These are phyloP conservation scores for Pterobdella sp. DNA, from an alignment of 2,888 invertebrate species.

Conservation along the genomic window DNA sequence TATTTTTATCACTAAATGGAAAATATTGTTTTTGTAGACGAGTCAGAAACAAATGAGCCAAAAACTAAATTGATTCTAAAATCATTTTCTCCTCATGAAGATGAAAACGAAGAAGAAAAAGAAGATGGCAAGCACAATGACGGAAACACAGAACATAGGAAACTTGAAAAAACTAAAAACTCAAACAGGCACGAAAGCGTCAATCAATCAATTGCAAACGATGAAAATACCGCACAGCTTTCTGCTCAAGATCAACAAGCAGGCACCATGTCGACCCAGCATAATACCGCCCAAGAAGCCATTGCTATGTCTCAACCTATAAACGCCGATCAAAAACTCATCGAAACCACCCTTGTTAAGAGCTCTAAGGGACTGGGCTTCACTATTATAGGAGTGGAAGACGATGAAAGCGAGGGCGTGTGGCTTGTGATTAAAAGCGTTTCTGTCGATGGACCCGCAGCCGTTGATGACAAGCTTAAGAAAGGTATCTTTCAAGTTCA, in stretches of 20 bases:
- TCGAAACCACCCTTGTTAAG: slow-evolving; percentile 77
- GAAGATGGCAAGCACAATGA: too few relatives aligned
- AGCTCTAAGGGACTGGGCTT: slow-evolving; percentile 87
- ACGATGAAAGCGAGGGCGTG: slow-evolving; percentile 65
- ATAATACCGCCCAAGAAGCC: not conserved
- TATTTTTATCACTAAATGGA: too few relatives aligned
- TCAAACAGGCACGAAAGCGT: not conserved
- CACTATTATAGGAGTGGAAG: slow-evolving; percentile 81
- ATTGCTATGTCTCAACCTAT: not conserved
- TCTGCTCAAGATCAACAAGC: too few relatives aligned
- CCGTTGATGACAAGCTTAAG: slow-evolving; percentile 78
- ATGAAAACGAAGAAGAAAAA: too few relatives aligned
- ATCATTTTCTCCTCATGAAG: too few relatives aligned
- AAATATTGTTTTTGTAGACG: too few relatives aligned
- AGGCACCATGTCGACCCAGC: too few relatives aligned
- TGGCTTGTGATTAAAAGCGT: slow-evolving; percentile 68
- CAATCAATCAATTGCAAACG: not conserved
- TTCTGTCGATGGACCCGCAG: slow-evolving; percentile 89
- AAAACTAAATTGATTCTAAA: too few relatives aligned
- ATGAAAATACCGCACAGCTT: not conserved
- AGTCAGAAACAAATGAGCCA: too few relatives aligned
- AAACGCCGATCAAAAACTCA: slow-evolving; percentile 52
- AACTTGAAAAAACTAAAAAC: not conserved
- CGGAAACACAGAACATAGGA: too few relatives aligned
- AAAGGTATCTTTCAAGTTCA: slow-evolving; percentile 52